Percentiles rank a stretch among this genome's conserved stretches.
Evolutionary conservation across 2,888 invertebrate genomes (phyloP).

Genomic region (Agrochola circellaris): DNA sequence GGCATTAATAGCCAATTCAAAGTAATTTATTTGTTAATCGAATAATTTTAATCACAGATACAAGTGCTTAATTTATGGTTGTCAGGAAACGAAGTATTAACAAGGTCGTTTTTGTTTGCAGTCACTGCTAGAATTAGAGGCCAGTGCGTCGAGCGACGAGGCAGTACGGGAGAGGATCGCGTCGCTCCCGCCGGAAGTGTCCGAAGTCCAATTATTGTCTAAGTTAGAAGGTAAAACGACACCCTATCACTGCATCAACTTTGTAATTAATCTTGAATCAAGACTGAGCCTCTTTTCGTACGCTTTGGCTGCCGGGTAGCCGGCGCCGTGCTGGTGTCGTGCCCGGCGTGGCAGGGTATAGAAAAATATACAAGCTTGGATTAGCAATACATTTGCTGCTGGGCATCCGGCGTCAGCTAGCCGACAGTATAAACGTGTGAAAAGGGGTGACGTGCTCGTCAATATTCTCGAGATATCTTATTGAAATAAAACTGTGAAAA

Average conservation of each 20-base stretch:
- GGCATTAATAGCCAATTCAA: conserved; percentile 22
- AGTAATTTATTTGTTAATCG: conserved; percentile 13
- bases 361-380: background rate
- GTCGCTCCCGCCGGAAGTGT: conserved; percentile 97
- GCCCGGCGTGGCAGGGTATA: background rate
- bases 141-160: conserved; percentile 98
- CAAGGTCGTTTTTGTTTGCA: conserved; percentile 70
- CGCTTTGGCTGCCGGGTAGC: conserved; percentile 5
- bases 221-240: conserved; percentile 94
- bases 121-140: conserved; percentile 96
- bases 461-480: conserved; percentile 27
- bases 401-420: background rate
- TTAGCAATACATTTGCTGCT: background rate
- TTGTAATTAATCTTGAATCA: conserved; percentile 51
- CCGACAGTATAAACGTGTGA: background rate
- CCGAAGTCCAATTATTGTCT: conserved; percentile 96
- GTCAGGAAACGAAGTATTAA: conserved; percentile 11
- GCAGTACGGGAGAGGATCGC: conserved; percentile 97
- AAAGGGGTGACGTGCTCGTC: conserved; percentile 29
- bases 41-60: conserved; percentile 1
- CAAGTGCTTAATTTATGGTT: background rate
- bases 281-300: conserved; percentile 1
- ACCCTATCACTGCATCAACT: conserved; percentile 65
- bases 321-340: background rate
- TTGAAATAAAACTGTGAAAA: conserved; percentile 18